A percentile compares a stretch with the other conserved stretches of the same genome.
Conservation (phyloP, 30 jellyfish, hydroid and myxozoan genomes). For the Mastigias papua region DNA sequence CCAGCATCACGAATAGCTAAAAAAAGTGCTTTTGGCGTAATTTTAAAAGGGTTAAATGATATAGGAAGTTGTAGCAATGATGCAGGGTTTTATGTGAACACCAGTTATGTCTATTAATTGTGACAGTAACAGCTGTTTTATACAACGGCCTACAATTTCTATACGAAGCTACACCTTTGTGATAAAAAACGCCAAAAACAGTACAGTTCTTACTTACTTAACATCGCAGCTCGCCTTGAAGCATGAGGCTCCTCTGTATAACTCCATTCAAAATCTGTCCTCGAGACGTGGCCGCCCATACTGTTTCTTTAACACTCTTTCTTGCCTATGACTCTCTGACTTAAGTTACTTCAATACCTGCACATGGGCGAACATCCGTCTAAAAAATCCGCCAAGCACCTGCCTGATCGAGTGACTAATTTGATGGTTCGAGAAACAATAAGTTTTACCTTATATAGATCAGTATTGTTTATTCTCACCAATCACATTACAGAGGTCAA, state of each 20-base stretch:
- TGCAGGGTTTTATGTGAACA: too few species aligned
- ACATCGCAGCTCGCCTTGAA: conserved; percentile 86
- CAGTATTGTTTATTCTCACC: background rate
- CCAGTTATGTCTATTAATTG: background rate
- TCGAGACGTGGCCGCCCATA: conserved; percentile 92
- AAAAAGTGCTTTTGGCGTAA: too few species aligned
- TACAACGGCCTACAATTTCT: background rate
- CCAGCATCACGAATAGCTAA: too few species aligned
- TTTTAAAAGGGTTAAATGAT: too few species aligned
- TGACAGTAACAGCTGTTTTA: conserved; percentile 13
- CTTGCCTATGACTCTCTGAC: background rate
- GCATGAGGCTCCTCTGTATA: conserved; percentile 93
- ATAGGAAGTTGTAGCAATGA: too few species aligned
- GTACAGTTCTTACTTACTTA: conserved; percentile 62
- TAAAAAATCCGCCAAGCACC: conserved; percentile 50
- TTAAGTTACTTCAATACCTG: background rate
- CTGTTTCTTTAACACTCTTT: background rate
- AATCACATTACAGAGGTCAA: background rate
- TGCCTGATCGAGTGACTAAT: background rate
- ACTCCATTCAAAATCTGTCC: conserved; percentile 84
- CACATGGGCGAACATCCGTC: conserved; percentile 30
- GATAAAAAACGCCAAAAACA: background rate
- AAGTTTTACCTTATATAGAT: background rate
- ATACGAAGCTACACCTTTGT: background rate
- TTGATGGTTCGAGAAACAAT: background rate